These are phyloP conservation scores for Osmerus eperlanus DNA, from an alignment of 2,113 vertebrate genomes.

Conservation along the genomic window DNA sequence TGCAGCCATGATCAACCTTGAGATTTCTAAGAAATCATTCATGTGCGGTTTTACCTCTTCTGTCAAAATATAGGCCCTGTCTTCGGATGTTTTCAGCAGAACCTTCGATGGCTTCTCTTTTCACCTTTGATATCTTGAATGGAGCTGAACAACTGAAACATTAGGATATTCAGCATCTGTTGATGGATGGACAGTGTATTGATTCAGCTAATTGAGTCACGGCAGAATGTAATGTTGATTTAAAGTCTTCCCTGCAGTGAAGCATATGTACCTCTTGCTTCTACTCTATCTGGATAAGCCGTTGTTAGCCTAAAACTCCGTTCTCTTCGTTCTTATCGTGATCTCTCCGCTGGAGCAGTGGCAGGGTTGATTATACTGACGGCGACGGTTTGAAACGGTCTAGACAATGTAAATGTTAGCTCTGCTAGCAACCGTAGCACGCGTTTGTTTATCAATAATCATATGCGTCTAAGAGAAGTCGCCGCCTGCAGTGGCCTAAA, in stretches of 20 bases:
- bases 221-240: constrained; percentile 9
- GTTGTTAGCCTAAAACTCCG: not conserved
- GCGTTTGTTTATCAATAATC: constrained; percentile 31
- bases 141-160: no score
- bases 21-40: constrained; percentile 57
- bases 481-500: constrained; percentile 22
- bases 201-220: no score
- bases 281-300: not conserved
- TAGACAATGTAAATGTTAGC: not conserved
- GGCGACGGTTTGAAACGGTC: no score
- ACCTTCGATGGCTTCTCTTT: not conserved
- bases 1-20: constrained; percentile 49
- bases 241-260: constrained; percentile 2
- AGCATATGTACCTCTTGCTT: constrained; percentile 3
- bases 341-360: no score
- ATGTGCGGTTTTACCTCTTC: constrained; percentile 47
- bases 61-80: constrained; percentile 40
- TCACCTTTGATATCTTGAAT: no score
- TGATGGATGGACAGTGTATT: no score
- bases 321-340: not conserved
- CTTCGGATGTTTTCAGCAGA: constrained; percentile 32
- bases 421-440: not conserved
- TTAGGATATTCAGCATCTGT: no score
- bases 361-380: no score
- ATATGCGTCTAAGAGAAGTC: constrained; percentile 1